A percentile compares a stretch with the other conserved stretches of the same genome.
These are phyloP conservation scores for Mylabris sibirica DNA, from an alignment of 2,888 invertebrate species.

Conservation along the genomic window DNA sequence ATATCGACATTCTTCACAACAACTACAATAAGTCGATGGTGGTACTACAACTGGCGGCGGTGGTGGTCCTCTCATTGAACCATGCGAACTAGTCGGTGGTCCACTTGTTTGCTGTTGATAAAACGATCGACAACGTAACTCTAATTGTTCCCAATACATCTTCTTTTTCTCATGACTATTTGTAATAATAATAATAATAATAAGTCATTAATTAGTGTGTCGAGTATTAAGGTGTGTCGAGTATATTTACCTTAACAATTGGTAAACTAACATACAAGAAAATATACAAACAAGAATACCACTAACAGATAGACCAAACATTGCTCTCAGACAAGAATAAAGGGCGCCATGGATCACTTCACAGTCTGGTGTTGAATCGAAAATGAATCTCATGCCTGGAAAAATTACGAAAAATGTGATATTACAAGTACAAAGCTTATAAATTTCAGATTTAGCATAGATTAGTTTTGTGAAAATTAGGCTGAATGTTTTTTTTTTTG, in stretches of 20 bases:
- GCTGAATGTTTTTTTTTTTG: no score
- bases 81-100: conserved; percentile 56
- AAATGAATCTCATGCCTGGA: conserved; percentile 78
- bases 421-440: no score
- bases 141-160: conserved; percentile 94
- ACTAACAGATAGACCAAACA: conserved; percentile 90
- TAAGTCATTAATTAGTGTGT: background rate
- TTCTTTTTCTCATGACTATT: conserved; percentile 89
- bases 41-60: conserved; percentile 47
- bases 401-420: conserved; percentile 24
- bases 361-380: conserved; percentile 86
- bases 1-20: conserved; percentile 76
- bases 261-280: conserved; percentile 91
- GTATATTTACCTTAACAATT: conserved; percentile 74
- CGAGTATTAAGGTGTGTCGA: background rate
- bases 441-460: no score
- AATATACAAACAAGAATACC: conserved; percentile 91
- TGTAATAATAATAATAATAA: background rate
- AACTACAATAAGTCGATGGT: conserved; percentile 66
- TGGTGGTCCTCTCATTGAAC: conserved; percentile 60
- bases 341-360: conserved; percentile 90
- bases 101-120: conserved; percentile 67
- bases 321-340: conserved; percentile 86
- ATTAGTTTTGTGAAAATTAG: no score
- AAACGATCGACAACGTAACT: conserved; percentile 81